phyloP scores from a whole-genome alignment of 2,797 vertebrate genomes.

The Chromobotia macracanthus region DNA sequence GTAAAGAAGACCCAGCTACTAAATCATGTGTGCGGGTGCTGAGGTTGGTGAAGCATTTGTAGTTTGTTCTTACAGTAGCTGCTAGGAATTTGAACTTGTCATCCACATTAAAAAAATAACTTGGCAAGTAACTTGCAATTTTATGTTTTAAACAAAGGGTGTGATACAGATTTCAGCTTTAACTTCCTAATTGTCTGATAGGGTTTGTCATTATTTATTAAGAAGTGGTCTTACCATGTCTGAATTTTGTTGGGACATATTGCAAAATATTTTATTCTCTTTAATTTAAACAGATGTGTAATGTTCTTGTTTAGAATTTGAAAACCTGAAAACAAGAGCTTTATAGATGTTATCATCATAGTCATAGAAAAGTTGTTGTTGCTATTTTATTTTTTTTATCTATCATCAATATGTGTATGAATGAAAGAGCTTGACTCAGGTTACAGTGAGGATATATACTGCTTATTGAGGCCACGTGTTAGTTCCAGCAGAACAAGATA shows the following conservation, averaged over 20 bases:
- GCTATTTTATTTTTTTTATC: constrained; percentile 3
- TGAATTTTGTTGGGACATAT: neutral
- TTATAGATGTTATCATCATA: neutral
- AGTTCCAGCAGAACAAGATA: constrained; percentile 49
- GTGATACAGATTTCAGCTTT: too few relatives aligned
- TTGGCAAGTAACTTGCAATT: too few relatives aligned
- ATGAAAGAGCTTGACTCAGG: constrained; percentile 9
- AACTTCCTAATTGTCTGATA: too few relatives aligned
- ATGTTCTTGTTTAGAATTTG: neutral
- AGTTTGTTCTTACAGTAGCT: too few relatives aligned
- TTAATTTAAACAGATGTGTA: neutral
- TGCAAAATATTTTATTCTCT: neutral
- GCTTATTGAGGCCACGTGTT: constrained; percentile 2
- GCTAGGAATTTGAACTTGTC: too few relatives aligned
- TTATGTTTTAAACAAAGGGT: too few relatives aligned
- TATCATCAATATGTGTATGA: constrained; percentile 17
- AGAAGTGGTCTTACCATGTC: neutral
- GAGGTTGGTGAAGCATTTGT: too few relatives aligned
- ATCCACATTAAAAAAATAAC: too few relatives aligned
- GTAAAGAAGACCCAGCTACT: too few relatives aligned
- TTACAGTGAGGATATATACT: neutral
- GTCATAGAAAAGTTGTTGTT: neutral
- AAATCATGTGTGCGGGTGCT: too few relatives aligned
- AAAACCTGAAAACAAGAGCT: neutral
- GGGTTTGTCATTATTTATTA: neutral